phyloP scores from a whole-genome alignment of 2,797 vertebrate species.

The Sebastes oblongus region DNA sequence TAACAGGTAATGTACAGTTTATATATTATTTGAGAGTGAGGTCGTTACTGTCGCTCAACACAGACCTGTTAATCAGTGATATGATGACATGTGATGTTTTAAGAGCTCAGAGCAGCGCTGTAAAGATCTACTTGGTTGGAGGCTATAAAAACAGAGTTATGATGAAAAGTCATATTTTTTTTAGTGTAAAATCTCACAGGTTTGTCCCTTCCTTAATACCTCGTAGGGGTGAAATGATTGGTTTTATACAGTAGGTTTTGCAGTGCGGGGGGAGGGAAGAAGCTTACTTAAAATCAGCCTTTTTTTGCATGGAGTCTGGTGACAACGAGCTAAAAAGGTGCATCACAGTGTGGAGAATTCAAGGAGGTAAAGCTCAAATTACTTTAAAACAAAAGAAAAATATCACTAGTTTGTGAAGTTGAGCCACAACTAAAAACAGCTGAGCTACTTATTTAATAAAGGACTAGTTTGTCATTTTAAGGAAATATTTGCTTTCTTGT shows the following conservation, averaged over 20 bases:
- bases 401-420: neutral
- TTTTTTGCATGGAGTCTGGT: neutral
- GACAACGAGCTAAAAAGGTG: neutral
- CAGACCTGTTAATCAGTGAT: neutral
- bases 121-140: neutral
- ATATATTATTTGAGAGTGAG: neutral
- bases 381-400: neutral
- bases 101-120: neutral
- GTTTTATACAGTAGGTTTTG: neutral
- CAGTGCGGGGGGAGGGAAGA: neutral
- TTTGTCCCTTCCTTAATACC: neutral
- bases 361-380: neutral
- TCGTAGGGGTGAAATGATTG: slow-evolving; percentile 4
- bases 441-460: neutral
- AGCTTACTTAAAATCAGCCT: neutral
- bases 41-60: neutral
- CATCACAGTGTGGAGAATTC: neutral
- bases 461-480: neutral
- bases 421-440: slow-evolving; percentile 10
- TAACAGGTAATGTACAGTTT: slow-evolving; percentile 3
- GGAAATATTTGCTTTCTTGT: neutral
- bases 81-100: neutral
- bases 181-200: neutral
- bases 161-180: too few relatives aligned
- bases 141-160: too few relatives aligned